A percentile compares a stretch with the other conserved stretches of the same genome.
Evolutionary conservation across 2,888 invertebrate genomes (phyloP).

Genomic region (Amaurobius ferox): DNA sequence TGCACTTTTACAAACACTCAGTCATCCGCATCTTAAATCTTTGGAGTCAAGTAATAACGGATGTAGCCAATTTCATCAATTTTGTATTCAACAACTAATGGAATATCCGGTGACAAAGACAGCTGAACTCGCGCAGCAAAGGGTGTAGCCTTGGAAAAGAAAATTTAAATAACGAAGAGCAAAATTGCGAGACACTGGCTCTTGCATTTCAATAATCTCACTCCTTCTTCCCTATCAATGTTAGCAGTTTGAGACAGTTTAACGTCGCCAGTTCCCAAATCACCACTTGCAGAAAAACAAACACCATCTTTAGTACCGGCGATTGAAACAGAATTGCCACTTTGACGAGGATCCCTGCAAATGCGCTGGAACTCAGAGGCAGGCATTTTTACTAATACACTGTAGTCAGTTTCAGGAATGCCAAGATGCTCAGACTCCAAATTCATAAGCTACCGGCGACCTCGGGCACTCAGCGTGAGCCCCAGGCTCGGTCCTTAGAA

Average conservation of each 20-base stretch:
- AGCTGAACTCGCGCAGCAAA: constrained; percentile 89
- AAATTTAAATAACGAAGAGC: constrained; percentile 95
- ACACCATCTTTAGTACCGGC: constrained; percentile 98
- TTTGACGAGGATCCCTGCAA: constrained; percentile 96
- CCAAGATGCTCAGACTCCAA: constrained; percentile 98
- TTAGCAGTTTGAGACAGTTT: constrained; percentile 94
- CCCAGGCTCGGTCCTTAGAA: too few relatives aligned
- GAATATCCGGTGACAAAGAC: constrained; percentile 97
- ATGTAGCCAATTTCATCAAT: too few relatives aligned
- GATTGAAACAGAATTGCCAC: constrained; percentile 98
- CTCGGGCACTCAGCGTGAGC: too few relatives aligned
- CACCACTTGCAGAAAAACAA: constrained; percentile 95
- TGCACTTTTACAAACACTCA: too few relatives aligned
- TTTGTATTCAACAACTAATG: too few relatives aligned
- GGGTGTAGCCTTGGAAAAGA: constrained; percentile 97
- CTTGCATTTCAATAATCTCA: constrained; percentile 96
- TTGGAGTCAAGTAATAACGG: too few relatives aligned
- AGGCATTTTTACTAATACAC: constrained; percentile 96
- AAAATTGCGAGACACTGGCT: constrained; percentile 96
- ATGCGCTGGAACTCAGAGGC: constrained; percentile 97
- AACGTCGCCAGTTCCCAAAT: constrained; percentile 89
- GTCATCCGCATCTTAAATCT: too few relatives aligned
- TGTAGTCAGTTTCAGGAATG: constrained; percentile 95
- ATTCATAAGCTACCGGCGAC: constrained; percentile 98
- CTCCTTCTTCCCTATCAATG: constrained; percentile 95